A percentile compares a stretch with the other conserved stretches of the same genome.
Conservation (phyloP, 2,113 vertebrate species). For the Holacanthus passer region DNA sequence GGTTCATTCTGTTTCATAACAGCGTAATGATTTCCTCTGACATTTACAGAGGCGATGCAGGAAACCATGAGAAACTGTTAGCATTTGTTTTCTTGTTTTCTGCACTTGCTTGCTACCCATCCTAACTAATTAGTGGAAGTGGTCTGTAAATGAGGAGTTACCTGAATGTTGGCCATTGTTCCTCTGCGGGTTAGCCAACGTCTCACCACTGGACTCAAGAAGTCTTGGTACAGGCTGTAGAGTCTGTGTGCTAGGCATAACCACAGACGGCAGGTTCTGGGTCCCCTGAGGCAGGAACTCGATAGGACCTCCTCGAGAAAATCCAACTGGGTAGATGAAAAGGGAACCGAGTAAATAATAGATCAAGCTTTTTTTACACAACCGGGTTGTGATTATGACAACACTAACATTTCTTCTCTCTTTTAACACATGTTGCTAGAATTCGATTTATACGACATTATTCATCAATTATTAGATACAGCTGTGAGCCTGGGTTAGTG, state of each 20-base stretch:
- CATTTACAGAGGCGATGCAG: conserved; percentile 81
- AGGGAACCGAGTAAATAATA: neutral
- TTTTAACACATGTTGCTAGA: neutral
- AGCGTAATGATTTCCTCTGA: neutral
- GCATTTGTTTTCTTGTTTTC: neutral
- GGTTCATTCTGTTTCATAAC: neutral
- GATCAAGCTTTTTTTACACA: neutral
- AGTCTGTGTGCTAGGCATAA: conserved; percentile 80
- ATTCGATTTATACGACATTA: neutral
- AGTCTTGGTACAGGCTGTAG: conserved; percentile 78
- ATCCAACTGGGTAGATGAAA: conserved; percentile 32
- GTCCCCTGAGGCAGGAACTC: conserved; percentile 78
- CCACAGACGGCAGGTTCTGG: conserved; percentile 76
- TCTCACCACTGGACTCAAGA: conserved; percentile 80
- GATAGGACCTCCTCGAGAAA: conserved; percentile 81
- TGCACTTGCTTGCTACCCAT: neutral
- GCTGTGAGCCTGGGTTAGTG: neutral
- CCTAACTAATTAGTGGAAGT: neutral
- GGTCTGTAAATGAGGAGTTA: neutral
- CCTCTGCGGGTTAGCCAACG: conserved; percentile 76
- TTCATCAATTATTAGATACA: neutral
- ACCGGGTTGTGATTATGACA: neutral
- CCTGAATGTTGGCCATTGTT: conserved; percentile 62
- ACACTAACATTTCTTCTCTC: neutral
- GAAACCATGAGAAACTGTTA: neutral